A percentile compares a stretch with the other conserved stretches of the same genome.
Evolutionary conservation across 2,113 vertebrate species (phyloP).

Genomic region (Gnathonemus longibarbis): DNA sequence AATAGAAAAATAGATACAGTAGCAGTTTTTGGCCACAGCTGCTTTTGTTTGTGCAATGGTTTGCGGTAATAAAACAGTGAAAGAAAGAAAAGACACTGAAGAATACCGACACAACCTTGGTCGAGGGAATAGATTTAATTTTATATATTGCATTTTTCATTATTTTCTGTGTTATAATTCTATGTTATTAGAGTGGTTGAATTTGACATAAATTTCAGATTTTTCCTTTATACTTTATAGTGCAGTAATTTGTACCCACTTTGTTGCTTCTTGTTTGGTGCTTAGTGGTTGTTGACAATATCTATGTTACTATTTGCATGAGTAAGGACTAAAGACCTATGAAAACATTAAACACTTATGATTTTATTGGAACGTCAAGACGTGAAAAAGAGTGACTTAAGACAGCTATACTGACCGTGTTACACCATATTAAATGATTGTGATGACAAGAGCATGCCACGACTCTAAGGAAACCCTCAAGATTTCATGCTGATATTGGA

Average conservation of each 20-base stretch:
- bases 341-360: neutral
- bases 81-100: too few species aligned
- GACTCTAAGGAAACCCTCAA: neutral
- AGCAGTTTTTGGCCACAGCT: too few species aligned
- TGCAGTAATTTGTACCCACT: neutral
- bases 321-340: neutral
- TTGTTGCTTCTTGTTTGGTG: neutral
- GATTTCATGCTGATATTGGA: neutral
- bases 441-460: neutral
- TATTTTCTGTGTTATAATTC: neutral
- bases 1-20: neutral
- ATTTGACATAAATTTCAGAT: neutral
- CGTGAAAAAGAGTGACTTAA: neutral
- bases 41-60: too few species aligned
- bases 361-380: neutral
- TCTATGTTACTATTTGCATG: neutral
- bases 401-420: neutral
- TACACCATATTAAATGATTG: neutral
- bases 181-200: neutral
- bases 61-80: too few species aligned
- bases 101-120: neutral
- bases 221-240: neutral
- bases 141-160: neutral
- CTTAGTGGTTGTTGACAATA: neutral
- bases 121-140: neutral